Conservation (phyloP, 2,797 vertebrate genomes). For the Anabas testudineus region DNA sequence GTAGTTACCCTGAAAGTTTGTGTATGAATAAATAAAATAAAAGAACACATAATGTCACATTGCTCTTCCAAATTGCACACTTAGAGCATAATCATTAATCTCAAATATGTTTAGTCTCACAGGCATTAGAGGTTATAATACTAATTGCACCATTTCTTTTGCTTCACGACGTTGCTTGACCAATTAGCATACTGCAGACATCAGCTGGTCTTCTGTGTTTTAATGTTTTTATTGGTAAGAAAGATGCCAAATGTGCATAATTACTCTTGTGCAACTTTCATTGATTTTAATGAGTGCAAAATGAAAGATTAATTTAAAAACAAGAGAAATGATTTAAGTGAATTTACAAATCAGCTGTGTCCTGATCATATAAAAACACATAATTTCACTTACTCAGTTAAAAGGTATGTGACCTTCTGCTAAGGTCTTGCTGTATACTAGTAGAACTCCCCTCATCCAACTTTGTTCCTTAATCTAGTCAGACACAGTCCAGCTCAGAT, state of each 20-base stretch:
- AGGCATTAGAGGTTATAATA: conserved; percentile 45
- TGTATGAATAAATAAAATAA: conserved; percentile 40
- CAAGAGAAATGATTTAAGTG: conserved; percentile 2
- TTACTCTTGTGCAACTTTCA: conserved; percentile 24
- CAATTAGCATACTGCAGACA: conserved; percentile 56
- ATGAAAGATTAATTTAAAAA: conserved; percentile 3
- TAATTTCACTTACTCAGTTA: conserved; percentile 11
- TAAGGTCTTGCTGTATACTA: conserved; percentile 30
- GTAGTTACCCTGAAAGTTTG: conserved; percentile 17
- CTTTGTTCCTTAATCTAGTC: conserved; percentile 63
- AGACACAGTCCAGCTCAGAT: conserved; percentile 62
- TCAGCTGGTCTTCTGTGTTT: conserved; percentile 54
- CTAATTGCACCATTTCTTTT: conserved; percentile 53
- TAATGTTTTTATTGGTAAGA: conserved; percentile 53
- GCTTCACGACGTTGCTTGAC: conserved; percentile 32
- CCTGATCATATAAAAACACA: background rate
- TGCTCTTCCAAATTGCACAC: conserved; percentile 46
- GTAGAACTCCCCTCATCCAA: conserved; percentile 29
- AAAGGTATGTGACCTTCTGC: conserved; percentile 15
- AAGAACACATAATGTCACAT: conserved; percentile 37
- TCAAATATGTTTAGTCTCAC: conserved; percentile 50
- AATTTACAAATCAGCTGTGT: background rate
- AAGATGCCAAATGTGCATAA: conserved; percentile 28
- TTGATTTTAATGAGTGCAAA: conserved; percentile 18
- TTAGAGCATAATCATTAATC: conserved; percentile 45